Percentiles rank a stretch among this genome's conserved stretches.
Conservation (phyloP, 2,888 invertebrate genomes). For the Ormyrus thymus region DNA sequence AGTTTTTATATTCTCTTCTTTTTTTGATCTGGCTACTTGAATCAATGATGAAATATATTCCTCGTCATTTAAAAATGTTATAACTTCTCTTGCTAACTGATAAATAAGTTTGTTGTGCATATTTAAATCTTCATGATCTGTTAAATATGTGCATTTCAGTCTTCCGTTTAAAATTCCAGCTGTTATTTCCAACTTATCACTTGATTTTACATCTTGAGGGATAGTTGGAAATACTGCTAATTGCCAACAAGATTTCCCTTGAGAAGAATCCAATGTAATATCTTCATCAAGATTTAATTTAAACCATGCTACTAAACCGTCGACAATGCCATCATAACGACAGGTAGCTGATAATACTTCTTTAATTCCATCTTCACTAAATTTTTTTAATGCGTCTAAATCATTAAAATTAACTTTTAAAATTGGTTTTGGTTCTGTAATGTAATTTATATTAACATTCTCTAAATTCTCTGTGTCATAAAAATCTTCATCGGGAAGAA, state of each 20-base stretch:
- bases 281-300: conserved; percentile 82
- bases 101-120: conserved; percentile 71
- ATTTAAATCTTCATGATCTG: conserved; percentile 71
- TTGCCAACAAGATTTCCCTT: conserved; percentile 83
- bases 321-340: conserved; percentile 77
- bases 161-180: conserved; percentile 62
- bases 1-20: conserved; percentile 58
- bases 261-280: conserved; percentile 80
- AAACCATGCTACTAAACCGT: conserved; percentile 85
- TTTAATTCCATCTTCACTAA: conserved; percentile 70
- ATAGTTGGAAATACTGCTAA: conserved; percentile 81
- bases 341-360: conserved; percentile 71
- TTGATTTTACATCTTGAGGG: conserved; percentile 56
- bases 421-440: conserved; percentile 78
- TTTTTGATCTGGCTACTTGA: conserved; percentile 72
- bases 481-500: conserved; percentile 76
- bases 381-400: conserved; percentile 71
- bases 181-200: conserved; percentile 58
- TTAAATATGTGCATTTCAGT: conserved; percentile 66
- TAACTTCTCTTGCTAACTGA: conserved; percentile 69
- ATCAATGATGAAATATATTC: conserved; percentile 75
- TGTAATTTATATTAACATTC: conserved; percentile 76
- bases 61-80: conserved; percentile 71
- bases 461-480: conserved; percentile 84
- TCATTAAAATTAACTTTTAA: conserved; percentile 81